phyloP scores from a whole-genome alignment of 2,797 vertebrate genomes.

The Bradypus variegatus region DNA sequence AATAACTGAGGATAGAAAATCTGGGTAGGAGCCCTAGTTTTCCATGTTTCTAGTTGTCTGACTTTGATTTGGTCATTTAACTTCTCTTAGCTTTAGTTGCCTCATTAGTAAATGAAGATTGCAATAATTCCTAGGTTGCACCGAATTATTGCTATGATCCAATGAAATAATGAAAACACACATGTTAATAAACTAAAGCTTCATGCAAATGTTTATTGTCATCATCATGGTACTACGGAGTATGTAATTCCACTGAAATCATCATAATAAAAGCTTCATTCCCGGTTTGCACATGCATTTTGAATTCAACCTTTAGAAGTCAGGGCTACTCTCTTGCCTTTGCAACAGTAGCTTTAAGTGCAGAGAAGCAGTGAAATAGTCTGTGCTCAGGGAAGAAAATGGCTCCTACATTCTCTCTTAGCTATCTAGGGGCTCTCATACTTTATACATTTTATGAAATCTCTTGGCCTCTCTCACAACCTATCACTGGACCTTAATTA shows the following conservation, averaged over 20 bases:
- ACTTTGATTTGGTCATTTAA: background rate
- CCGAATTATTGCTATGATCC: background rate
- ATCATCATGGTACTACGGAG: background rate
- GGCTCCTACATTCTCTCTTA: background rate
- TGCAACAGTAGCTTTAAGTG: background rate
- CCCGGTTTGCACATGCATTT: background rate
- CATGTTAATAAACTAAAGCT: background rate
- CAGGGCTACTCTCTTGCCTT: background rate
- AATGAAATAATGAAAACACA: background rate
- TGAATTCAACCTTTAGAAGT: constrained; percentile 1
- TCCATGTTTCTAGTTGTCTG: background rate
- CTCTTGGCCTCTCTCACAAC: background rate
- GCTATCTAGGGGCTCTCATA: background rate
- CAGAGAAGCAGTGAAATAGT: background rate
- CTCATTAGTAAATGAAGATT: background rate
- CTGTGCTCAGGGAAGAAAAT: background rate
- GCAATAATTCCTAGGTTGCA: background rate
- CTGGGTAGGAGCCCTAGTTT: background rate
- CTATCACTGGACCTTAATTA: background rate
- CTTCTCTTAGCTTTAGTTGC: background rate
- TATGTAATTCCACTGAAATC: background rate
- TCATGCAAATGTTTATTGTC: background rate
- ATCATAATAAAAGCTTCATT: background rate
- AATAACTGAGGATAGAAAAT: background rate
- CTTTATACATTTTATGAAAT: background rate